Conservation (phyloP, 1,140 invertebrate genomes). For the Planococcus citri region DNA sequence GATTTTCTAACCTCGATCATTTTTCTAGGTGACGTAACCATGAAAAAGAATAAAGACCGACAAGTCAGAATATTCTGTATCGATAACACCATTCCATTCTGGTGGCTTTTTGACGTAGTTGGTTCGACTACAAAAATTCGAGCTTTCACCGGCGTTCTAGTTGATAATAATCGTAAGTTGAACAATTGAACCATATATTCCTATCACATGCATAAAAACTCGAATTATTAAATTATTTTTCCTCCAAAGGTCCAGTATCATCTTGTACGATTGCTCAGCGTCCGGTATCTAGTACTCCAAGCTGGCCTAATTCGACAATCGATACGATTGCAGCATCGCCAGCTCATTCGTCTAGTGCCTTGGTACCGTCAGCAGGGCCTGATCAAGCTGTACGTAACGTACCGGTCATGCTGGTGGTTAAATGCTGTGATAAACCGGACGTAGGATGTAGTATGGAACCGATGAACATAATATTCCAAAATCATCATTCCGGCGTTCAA, state of each 20-base stretch:
- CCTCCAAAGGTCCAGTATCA: neutral
- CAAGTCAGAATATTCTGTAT: conserved; percentile 83
- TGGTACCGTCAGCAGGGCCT: neutral
- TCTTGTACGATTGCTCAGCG: neutral
- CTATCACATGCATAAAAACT: no score
- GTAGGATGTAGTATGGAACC: neutral
- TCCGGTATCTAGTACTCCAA: neutral
- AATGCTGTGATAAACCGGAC: neutral
- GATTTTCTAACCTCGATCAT: no score
- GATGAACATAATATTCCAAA: neutral
- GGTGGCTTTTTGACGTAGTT: conserved; percentile 93
- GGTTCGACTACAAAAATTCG: conserved; percentile 80
- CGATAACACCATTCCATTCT: conserved; percentile 73
- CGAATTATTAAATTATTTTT: neutral
- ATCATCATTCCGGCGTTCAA: neutral
- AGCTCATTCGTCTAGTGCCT: neutral
- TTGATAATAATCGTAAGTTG: neutral
- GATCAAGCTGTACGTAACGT: neutral
- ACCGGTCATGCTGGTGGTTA: neutral
- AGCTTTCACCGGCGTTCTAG: conserved; percentile 40
- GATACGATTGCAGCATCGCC: neutral
- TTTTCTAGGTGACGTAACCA: conserved; percentile 66
- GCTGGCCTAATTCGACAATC: neutral
- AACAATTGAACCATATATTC: neutral
- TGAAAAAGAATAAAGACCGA: conserved; percentile 72